phyloP scores from a whole-genome alignment of 2,888 invertebrate genomes.

The Pachymerium ferrugineum region DNA sequence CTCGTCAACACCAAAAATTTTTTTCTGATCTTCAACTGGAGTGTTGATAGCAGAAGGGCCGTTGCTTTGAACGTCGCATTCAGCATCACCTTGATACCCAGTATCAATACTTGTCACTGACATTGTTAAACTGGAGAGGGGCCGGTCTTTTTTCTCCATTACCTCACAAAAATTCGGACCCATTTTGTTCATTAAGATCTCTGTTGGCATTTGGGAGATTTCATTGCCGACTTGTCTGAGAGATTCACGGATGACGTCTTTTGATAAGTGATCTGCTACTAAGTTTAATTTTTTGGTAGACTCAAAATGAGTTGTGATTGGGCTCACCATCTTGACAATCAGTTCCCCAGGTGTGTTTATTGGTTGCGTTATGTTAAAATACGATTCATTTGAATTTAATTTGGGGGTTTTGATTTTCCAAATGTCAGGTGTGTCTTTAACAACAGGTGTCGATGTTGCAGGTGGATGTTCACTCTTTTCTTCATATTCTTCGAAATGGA shows the following conservation, averaged over 20 bases:
- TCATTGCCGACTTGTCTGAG: neutral
- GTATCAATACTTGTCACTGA: conserved; percentile 66
- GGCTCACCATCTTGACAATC: neutral
- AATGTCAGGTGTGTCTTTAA: neutral
- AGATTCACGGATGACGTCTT: neutral
- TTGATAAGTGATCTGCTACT: neutral
- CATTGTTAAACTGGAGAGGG: conserved; percentile 45
- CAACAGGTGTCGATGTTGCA: neutral
- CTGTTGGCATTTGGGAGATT: too few relatives aligned
- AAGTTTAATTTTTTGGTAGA: neutral
- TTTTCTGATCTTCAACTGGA: conserved; percentile 40
- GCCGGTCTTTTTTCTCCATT: conserved; percentile 41
- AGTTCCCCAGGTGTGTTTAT: neutral
- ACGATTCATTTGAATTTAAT: neutral
- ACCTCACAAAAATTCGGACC: conserved; percentile 25
- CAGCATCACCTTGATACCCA: conserved; percentile 74
- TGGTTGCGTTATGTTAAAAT: neutral
- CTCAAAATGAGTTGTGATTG: too few relatives aligned
- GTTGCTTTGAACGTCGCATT: conserved; percentile 51
- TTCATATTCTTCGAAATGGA: neutral
- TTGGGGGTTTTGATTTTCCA: neutral
- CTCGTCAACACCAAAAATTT: conserved; percentile 64
- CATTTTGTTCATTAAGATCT: conserved; percentile 29
- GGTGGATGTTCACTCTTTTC: too few relatives aligned
- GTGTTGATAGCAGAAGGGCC: conserved; percentile 58